Evolutionary conservation across 2,113 vertebrate genomes (phyloP), one percentile per base, ranked within the genome.

Genomic region (Clarias gariepinus): DNA sequence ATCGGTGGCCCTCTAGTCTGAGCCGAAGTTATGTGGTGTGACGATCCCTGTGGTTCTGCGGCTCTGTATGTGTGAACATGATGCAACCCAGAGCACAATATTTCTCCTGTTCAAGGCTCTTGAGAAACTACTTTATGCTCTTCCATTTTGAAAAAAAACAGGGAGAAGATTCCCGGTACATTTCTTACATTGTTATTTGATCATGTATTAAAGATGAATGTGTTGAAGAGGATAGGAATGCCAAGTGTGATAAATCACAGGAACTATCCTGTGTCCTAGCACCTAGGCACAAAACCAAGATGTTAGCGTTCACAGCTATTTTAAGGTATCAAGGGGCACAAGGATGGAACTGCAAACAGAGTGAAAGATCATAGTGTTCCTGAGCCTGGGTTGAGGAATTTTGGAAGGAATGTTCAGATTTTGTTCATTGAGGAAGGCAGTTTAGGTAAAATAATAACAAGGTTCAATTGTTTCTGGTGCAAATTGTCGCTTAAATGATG

Each of bases 71-170:
- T 85, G 25, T 74, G 86, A 76, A 8, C 47, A 4, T 61, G 88
- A 87, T 82, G 86, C 83, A 78, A 69, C 21, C 30, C 71, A 80
- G 87, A 71, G 61, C 61, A 90, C 88, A 89, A 90, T 71, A 69
- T 57, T 28, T 61, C 53, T 77, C 68, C 83, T 77, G 87, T 89
- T 66, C 47, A 28, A 52, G 18, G 60, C 80, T 28, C 41, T 68
- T 9, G 78, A 79, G 60, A 81, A 69, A 68, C 78, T 58, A n/a
- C 63, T n/a, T 19, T 19, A 15, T 55, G 6, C 19, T 58, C 53
- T 73, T 60, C 61, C 21, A 76, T 71, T 52, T 28, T 8, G 18
- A 69, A 12, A 4, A 4, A 61, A 85, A 23, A 73, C 33, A 36
- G 61, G 25, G 25, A 82, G 41, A 77, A 68, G 64, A 81, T 57